Percentiles rank a stretch among this genome's conserved stretches.
phyloP scores from a whole-genome alignment of 2,888 invertebrate species.

The Nomada lathburiana region DNA sequence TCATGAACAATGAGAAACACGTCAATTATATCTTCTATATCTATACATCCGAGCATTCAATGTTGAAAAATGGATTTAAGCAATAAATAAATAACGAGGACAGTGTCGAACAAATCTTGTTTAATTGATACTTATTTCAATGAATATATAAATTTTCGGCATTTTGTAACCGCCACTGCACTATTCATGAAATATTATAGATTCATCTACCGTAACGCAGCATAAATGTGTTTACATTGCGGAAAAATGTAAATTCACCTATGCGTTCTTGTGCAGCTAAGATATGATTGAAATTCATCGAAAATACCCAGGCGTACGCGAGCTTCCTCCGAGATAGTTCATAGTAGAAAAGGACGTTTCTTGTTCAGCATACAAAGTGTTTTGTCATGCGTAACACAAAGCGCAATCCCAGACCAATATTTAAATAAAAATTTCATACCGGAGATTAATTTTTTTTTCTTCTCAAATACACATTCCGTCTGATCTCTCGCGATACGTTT shows the following conservation, averaged over 20 bases:
- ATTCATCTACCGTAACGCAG: slow-evolving; percentile 19
- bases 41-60: background rate
- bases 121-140: background rate
- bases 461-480: too few species aligned
- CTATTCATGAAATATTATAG: slow-evolving; percentile 21
- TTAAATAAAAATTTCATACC: background rate
- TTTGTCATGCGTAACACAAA: background rate
- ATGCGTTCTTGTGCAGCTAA: slow-evolving; percentile 14
- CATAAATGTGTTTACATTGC: slow-evolving; percentile 38
- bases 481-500: too few species aligned
- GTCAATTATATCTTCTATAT: too few species aligned
- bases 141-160: slow-evolving; percentile 10
- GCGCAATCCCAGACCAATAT: background rate
- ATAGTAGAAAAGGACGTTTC: slow-evolving; percentile 10
- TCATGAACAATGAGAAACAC: too few species aligned
- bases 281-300: slow-evolving; percentile 45
- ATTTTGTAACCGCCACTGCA: background rate
- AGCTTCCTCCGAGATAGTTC: slow-evolving; percentile 22
- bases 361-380: slow-evolving; percentile 28
- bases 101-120: too few species aligned
- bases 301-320: slow-evolving; percentile 22
- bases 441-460: too few species aligned
- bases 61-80: background rate
- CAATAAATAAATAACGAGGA: too few species aligned
- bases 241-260: slow-evolving; percentile 42